A percentile compares a stretch with the other conserved stretches of the same genome.
Evolutionary conservation across 2,888 invertebrate genomes (phyloP).

Genomic region (Netelia fuscicornis): DNA sequence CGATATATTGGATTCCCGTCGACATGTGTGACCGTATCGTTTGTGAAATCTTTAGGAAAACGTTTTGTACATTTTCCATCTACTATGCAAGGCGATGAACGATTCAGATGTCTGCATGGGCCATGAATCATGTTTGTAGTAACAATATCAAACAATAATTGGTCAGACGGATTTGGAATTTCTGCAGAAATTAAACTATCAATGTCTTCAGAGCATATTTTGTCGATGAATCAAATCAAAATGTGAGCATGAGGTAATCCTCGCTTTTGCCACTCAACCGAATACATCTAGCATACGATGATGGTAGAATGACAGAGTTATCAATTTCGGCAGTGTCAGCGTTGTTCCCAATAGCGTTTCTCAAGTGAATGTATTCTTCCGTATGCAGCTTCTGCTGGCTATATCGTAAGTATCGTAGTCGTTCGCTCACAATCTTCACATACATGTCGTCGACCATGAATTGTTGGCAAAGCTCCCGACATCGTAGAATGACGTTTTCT

Average conservation of each 20-base stretch:
- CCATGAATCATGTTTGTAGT: conserved; percentile 78
- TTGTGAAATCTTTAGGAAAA: conserved; percentile 69
- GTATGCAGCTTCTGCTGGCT: background rate
- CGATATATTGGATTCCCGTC: conserved; percentile 76
- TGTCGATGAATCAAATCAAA: conserved; percentile 24
- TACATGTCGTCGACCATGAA: too few species aligned
- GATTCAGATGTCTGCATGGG: conserved; percentile 79
- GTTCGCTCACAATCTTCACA: too few species aligned
- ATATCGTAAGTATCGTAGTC: background rate
- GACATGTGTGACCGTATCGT: conserved; percentile 71
- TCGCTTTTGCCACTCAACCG: conserved; percentile 76
- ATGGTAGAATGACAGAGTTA: conserved; percentile 72
- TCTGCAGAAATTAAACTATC: conserved; percentile 66
- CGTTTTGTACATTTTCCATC: conserved; percentile 79
- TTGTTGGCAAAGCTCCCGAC: too few species aligned
- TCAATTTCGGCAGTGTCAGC: conserved; percentile 64
- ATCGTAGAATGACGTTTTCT: too few species aligned
- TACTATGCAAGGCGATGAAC: conserved; percentile 81
- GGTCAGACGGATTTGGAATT: conserved; percentile 73
- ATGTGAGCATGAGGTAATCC: conserved; percentile 78
- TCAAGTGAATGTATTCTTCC: background rate
- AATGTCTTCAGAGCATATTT: conserved; percentile 65
- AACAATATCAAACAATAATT: conserved; percentile 55
- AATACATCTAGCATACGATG: conserved; percentile 75
- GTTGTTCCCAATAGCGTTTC: background rate